Conservation (phyloP, 2,888 invertebrate genomes). For the Idaea aversata region DNA sequence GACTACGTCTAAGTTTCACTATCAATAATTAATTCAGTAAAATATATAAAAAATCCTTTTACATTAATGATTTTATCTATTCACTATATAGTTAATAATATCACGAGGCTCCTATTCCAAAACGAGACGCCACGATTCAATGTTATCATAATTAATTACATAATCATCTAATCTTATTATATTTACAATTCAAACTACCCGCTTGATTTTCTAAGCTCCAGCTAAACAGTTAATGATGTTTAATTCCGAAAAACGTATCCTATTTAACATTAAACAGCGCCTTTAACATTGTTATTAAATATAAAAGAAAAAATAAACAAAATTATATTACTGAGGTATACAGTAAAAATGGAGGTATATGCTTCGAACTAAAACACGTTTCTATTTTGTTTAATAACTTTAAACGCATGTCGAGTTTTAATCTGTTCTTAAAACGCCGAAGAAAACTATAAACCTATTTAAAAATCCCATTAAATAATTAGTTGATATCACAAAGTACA, state of each 20-base stretch:
- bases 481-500: conserved; percentile 75
- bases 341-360: conserved; percentile 67
- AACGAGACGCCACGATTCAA: conserved; percentile 65
- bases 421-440: conserved; percentile 34
- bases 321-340: conserved; percentile 75
- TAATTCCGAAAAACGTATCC: conserved; percentile 29
- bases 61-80: conserved; percentile 79
- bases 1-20: conserved; percentile 75
- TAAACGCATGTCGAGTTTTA: neutral
- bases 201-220: conserved; percentile 72
- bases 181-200: conserved; percentile 78
- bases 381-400: conserved; percentile 19
- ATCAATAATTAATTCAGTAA: conserved; percentile 77
- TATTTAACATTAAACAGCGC: conserved; percentile 41
- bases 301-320: conserved; percentile 61
- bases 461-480: conserved; percentile 55
- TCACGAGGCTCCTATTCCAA: conserved; percentile 74
- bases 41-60: conserved; percentile 79
- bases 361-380: conserved; percentile 39
- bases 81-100: conserved; percentile 78
- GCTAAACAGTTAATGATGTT: conserved; percentile 42
- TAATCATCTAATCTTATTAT: conserved; percentile 64
- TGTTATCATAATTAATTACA: conserved; percentile 53
- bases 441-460: conserved; percentile 38
- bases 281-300: conserved; percentile 70